These are phyloP conservation scores for Agelaius tricolor DNA, from an alignment of 2,113 vertebrate genomes.

Conservation along the genomic window DNA sequence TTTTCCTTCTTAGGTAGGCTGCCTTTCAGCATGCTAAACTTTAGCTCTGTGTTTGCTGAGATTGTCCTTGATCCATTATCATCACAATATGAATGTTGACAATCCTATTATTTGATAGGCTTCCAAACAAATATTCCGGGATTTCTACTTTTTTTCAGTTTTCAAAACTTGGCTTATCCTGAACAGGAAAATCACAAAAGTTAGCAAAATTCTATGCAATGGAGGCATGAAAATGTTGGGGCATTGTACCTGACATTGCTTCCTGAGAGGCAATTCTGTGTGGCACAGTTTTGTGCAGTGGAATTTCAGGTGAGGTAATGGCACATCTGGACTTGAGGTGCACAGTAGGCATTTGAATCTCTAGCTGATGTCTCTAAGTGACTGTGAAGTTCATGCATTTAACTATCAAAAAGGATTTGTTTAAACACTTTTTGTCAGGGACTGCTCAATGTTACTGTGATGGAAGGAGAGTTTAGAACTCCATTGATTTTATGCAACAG, in stretches of 20 bases:
- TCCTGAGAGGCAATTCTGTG: not conserved
- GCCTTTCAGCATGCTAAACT: not conserved
- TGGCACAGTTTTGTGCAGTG: too few species aligned
- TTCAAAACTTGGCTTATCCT: not conserved
- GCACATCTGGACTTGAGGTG: not conserved
- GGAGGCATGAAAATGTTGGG: not conserved
- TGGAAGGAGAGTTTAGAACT: not conserved
- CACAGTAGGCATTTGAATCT: not conserved
- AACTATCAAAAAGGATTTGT: not conserved
- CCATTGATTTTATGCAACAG: not conserved
- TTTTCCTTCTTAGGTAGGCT: not conserved
- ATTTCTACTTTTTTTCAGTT: not conserved
- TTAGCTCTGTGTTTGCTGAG: not conserved
- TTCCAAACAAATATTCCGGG: not conserved
- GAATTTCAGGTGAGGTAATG: not conserved
- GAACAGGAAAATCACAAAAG: not conserved
- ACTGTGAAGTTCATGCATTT: not conserved
- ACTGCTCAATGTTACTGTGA: not conserved
- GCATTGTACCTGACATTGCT: not conserved
- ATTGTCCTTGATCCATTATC: not conserved
- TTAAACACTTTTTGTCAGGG: not conserved
- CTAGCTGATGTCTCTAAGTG: not conserved
- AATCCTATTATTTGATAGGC: not conserved
- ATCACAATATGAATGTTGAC: not conserved
- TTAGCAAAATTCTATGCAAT: not conserved